Base-by-base conservation (phyloP, 1,140 invertebrate genomes). In the Lamellibrachia luymesi region DNA sequence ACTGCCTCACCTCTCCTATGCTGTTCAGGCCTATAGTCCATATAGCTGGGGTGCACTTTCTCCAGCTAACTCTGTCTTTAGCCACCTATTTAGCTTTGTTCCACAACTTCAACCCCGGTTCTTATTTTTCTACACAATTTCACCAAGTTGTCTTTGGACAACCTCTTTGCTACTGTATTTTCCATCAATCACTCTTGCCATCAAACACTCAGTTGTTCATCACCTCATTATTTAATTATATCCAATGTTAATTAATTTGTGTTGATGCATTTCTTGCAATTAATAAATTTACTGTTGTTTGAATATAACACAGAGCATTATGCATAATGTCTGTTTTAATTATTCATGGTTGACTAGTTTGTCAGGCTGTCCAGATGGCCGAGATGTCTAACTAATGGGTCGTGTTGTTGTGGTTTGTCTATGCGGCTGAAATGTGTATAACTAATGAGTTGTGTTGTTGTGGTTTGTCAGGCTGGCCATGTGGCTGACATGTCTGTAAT, bases 181-280 rank as follows among this genome's bases (percentile, higher is more conserved):
- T 38, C 38, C 38, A 38, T 38, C 38, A 38, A 38, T 38, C 38
- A 38, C 38, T 38, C 38, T 38, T 38, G 1, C 38, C 38, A 38
- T 38, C 38, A 38, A 38, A 38, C 38, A 38, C 38, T 38, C 38
- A 38, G 38, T 38, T 38, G 38, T 38, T 38, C 38, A 38, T 38
- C 38, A 38, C 38, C 38, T 38, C 38, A 38, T 38, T 38, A 38
- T 38, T 38, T 98, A 50, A 97, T 97, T 94, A 96, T 99, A 49
- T 98, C 97, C 6, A 98, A 99, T 97, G 98, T 98, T 1, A 96
- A 97, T 64, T 96, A 98, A 92, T 97, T 97, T 89, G 97, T 98
- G 6, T 97, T 98, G 56, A 99, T 98, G 95, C 97, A 97, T 38
- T 38, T 38, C n/a, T 22, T 22, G 17, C n/a, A 90, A 90, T 17